These are phyloP conservation scores for Ormyrus labotus DNA, from an alignment of 2,888 invertebrate genomes.

Conservation along the genomic window DNA sequence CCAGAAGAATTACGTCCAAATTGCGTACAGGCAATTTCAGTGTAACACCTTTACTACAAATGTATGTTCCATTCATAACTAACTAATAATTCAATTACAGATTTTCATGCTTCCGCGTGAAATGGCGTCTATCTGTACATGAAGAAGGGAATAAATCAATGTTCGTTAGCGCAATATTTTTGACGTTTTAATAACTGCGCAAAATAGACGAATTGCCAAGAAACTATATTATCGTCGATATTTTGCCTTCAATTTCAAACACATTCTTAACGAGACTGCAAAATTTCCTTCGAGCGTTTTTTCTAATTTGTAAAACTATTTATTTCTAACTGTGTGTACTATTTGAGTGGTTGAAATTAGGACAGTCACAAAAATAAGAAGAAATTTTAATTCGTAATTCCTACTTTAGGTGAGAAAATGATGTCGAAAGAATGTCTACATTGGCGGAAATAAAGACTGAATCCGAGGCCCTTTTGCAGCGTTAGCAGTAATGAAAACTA, in stretches of 20 bases:
- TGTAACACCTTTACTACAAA: slow-evolving; percentile 4
- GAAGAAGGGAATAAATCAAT: background rate
- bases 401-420: background rate
- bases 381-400: background rate
- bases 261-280: background rate
- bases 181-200: background rate
- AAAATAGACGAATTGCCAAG: slow-evolving; percentile 21
- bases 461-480: slow-evolving; percentile 36
- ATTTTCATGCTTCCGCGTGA: background rate
- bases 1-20: background rate
- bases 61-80: slow-evolving; percentile 9
- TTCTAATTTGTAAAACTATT: slow-evolving; percentile 20
- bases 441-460: slow-evolving; percentile 44
- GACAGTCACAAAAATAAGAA: slow-evolving; percentile 3
- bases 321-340: background rate
- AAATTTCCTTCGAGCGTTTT: slow-evolving; percentile 6
- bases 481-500: slow-evolving; percentile 25
- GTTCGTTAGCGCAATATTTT: slow-evolving; percentile 8
- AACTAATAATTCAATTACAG: slow-evolving; percentile 16
- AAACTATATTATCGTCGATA: background rate
- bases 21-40: slow-evolving; percentile 2
- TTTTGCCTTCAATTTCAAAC: background rate
- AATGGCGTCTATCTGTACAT: background rate
- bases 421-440: slow-evolving; percentile 17
- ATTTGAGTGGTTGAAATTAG: background rate